These are phyloP conservation scores for Xylocampa areola DNA, from an alignment of 2,888 invertebrate species.

Conservation along the genomic window DNA sequence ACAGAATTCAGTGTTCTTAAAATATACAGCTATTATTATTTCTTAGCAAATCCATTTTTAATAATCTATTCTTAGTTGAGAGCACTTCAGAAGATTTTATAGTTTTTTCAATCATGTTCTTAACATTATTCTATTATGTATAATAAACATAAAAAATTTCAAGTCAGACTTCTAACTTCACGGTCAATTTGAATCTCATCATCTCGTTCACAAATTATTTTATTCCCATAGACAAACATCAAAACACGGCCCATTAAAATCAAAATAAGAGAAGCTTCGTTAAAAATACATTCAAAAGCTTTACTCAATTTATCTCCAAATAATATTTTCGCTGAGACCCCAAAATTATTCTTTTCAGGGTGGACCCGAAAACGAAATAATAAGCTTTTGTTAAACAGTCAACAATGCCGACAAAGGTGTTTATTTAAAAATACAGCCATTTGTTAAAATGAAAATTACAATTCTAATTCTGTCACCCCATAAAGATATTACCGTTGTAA, in stretches of 20 bases:
- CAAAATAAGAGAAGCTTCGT: constrained; percentile 29
- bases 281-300: constrained; percentile 25
- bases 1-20: too few relatives aligned
- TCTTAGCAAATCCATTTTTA: too few relatives aligned
- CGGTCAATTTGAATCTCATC: constrained; percentile 19
- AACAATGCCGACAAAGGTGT: constrained; percentile 51
- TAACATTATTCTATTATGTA: background rate
- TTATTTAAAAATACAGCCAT: constrained; percentile 50
- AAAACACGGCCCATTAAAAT: constrained; percentile 30
- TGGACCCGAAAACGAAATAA: constrained; percentile 31
- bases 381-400: constrained; percentile 52
- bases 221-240: constrained; percentile 23
- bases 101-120: background rate
- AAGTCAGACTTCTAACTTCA: background rate
- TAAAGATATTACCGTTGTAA: constrained; percentile 49
- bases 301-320: constrained; percentile 40
- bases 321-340: constrained; percentile 27
- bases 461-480: constrained; percentile 40
- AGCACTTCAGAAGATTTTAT: too few relatives aligned
- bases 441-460: constrained; percentile 46
- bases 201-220: constrained; percentile 30
- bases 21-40: too few relatives aligned
- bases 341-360: constrained; percentile 50
- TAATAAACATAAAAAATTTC: background rate
- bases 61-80: too few relatives aligned